Conservation (phyloP, 2,797 vertebrate species). For the Eutrigla gurnardus region DNA sequence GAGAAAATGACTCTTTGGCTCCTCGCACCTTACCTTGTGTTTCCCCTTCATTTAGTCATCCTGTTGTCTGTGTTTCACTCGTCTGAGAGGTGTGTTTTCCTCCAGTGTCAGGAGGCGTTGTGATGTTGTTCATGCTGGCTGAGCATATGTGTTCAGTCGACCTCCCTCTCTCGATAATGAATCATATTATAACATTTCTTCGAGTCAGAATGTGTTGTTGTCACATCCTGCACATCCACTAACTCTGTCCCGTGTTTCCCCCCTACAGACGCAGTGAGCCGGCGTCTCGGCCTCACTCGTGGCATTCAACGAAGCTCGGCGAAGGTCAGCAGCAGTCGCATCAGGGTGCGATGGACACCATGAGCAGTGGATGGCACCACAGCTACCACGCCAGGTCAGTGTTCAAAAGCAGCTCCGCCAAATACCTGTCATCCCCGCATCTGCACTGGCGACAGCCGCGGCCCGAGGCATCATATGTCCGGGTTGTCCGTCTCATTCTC, state of each 20-base stretch:
- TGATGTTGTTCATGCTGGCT: no score
- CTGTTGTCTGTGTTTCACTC: no score
- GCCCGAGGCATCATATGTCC: no score
- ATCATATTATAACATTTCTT: neutral
- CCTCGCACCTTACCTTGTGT: no score
- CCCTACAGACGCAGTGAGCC: conserved; percentile 86
- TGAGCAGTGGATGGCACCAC: conserved; percentile 91
- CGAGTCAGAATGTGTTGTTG: neutral
- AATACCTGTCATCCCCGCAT: neutral
- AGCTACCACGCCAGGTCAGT: conserved; percentile 92
- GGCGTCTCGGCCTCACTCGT: conserved; percentile 90
- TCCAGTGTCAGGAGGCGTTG: no score
- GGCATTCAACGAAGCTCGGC: conserved; percentile 90
- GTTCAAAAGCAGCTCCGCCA: neutral
- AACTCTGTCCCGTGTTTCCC: neutral
- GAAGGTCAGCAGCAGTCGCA: conserved; percentile 85
- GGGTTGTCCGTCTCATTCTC: no score
- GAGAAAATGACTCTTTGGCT: no score
- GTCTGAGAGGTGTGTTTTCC: no score
- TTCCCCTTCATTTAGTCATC: no score
- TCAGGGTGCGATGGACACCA: conserved; percentile 85
- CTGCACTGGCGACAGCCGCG: no score
- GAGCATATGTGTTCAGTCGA: neutral
- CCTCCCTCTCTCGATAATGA: neutral
- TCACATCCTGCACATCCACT: neutral